Base-by-base conservation (phyloP, 2,888 invertebrate genomes). In the Calameuta pallipes region DNA sequence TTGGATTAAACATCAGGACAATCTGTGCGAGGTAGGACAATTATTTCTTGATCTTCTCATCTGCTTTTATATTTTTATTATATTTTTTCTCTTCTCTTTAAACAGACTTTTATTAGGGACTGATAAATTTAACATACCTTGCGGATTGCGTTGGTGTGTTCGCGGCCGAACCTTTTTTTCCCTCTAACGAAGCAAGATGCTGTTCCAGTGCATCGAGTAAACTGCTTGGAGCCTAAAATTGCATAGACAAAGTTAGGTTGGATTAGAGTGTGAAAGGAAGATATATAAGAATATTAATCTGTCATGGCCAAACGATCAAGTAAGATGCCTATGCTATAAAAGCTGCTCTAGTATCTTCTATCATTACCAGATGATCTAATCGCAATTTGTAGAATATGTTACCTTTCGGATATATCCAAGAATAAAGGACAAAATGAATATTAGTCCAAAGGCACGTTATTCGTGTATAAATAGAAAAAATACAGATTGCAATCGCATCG, bases 171-270 rank as follows among this genome's bases (percentile, higher is more conserved):
- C 96, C 95, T 92, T 97, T 98, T 92, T 97, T 97, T 76, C 99
- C 99, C 90, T 99, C 99, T 80, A 99, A 92, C 0, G 97, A 95
- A 71, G 96, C 97, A 81, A 99, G 94, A 92, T 99, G 99, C 81
- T 98, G 97, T 90, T 99, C 99, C 85, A 99, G 93, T 0, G 99
- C 99, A 92, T 99, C 99, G 80, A 99, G 93, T 77, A 99, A 93
- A 91, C 98, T 98, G 91, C 98, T 98, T 2, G 99, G 99, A 0
- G 99, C 99, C 93, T 91, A 77, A 23, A 79, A 84, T 34, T 30
- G 75, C 23, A 75, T 93, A 85, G 9, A 86, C 30, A 82, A 74
- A 70, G 77, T 56, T 23, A 56, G 23, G 23, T 56, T 56, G 1
- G 41, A 2, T 56, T 9, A 2, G 9, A 56, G 2, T 9, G 41